phyloP scores from a whole-genome alignment of 2,888 invertebrate genomes.

The Trileptium ribeirensis region DNA sequence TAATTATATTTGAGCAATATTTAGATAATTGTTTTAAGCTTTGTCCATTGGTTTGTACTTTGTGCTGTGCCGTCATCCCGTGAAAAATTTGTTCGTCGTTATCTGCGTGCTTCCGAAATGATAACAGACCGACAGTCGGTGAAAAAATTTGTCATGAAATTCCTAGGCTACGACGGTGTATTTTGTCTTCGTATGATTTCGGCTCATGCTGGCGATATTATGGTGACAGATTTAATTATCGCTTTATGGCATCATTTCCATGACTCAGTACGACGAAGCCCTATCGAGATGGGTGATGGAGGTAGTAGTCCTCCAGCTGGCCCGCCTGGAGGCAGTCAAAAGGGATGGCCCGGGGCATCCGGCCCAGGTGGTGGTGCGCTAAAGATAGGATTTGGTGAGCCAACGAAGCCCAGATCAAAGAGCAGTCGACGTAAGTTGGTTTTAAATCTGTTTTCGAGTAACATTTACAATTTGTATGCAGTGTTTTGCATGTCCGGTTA shows the following conservation, averaged over 20 bases:
- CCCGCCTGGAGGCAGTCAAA: background rate
- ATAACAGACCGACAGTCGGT: conserved; percentile 51
- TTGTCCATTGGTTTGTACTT: conserved; percentile 50
- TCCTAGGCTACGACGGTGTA: conserved; percentile 49
- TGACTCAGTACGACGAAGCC: conserved; percentile 46
- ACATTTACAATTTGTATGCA: no score
- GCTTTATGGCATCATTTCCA: conserved; percentile 52
- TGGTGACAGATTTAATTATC: conserved; percentile 50
- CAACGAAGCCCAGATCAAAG: background rate
- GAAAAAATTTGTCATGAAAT: conserved; percentile 52
- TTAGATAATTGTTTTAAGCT: no score
- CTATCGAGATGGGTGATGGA: conserved; percentile 52
- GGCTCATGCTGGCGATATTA: conserved; percentile 51
- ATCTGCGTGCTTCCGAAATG: conserved; percentile 49
- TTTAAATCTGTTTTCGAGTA: no score
- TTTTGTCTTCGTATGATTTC: conserved; percentile 52
- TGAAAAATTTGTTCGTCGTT: conserved; percentile 50
- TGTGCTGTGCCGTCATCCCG: conserved; percentile 50
- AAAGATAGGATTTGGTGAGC: background rate
- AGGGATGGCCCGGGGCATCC: background rate
- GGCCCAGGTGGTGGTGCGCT: background rate
- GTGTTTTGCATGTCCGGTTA: no score
- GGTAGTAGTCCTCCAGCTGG: conserved; percentile 34
- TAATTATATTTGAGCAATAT: no score
- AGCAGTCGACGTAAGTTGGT: background rate